phyloP scores from a whole-genome alignment of 2,888 invertebrate genomes.

The Cyclophora albipunctata region DNA sequence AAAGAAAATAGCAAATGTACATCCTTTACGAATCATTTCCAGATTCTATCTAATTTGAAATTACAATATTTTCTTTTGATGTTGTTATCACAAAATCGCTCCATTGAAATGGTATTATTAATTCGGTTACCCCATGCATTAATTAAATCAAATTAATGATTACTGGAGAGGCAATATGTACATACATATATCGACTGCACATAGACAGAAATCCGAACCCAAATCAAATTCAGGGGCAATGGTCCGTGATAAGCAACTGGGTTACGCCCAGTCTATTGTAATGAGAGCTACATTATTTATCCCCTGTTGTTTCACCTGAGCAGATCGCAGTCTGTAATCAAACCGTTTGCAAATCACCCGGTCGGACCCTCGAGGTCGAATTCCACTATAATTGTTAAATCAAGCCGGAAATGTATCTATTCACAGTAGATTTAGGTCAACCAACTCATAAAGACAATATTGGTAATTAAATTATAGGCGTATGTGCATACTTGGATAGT shows the following conservation, averaged over 20 bases:
- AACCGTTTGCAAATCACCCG: slow-evolving; percentile 12
- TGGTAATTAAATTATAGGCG: background rate
- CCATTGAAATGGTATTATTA: too few species aligned
- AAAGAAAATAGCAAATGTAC: too few species aligned
- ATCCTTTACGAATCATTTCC: too few species aligned
- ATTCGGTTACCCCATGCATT: too few species aligned
- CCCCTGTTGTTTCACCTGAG: slow-evolving; percentile 12
- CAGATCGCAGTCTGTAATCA: slow-evolving; percentile 13
- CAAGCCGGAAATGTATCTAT: slow-evolving; percentile 13
- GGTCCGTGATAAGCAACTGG: slow-evolving; percentile 3
- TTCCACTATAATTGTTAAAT: slow-evolving; percentile 12
- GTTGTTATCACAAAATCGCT: too few species aligned
- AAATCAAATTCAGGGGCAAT: background rate
- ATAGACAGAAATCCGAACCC: too few species aligned
- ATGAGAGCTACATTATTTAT: slow-evolving; percentile 7
- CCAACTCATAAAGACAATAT: background rate
- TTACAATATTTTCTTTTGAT: too few species aligned
- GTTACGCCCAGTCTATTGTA: too few species aligned
- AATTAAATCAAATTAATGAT: too few species aligned
- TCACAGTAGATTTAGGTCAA: slow-evolving; percentile 3
- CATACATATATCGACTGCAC: too few species aligned
- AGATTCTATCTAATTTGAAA: too few species aligned
- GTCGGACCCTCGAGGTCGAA: slow-evolving; percentile 8
- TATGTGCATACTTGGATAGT: background rate
- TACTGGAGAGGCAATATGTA: too few species aligned